These are phyloP conservation scores for Peribatodes rhomboidaria DNA, from an alignment of 2,888 invertebrate species.

Conservation along the genomic window DNA sequence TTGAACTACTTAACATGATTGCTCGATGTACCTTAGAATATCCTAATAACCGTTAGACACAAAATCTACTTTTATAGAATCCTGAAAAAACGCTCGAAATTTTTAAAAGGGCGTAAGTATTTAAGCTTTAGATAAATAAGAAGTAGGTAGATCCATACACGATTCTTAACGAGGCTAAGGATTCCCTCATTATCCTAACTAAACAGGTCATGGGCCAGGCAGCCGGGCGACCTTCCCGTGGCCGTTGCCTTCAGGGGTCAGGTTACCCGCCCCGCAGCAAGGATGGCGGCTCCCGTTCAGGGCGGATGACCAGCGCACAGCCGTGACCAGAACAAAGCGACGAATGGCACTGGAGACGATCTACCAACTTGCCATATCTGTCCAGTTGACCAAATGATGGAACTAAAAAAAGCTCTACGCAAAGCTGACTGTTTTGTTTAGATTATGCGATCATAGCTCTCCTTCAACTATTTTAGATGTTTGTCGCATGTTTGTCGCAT, in stretches of 20 bases:
- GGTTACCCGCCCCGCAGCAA: constrained; percentile 61
- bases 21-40: no score
- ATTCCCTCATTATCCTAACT: constrained; percentile 11
- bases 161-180: no score
- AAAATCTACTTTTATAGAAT: no score
- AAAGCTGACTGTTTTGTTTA: not conserved
- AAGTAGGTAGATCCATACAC: no score
- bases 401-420: not conserved
- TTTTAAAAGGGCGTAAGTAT: no score
- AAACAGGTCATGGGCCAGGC: constrained; percentile 42
- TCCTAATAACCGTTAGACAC: no score
- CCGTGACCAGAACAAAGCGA: constrained; percentile 35
- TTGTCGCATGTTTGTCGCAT: not conserved
- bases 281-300: constrained; percentile 55
- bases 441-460: not conserved
- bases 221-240: constrained; percentile 50
- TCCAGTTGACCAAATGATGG: not conserved
- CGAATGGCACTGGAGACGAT: constrained; percentile 8
- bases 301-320: constrained; percentile 42
- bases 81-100: no score
- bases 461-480: not conserved
- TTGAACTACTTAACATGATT: no score
- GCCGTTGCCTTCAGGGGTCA: constrained; percentile 65
- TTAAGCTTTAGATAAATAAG: no score
- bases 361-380: not conserved